phyloP scores from a whole-genome alignment of 2,113 vertebrate genomes.

The Arenaria interpres region DNA sequence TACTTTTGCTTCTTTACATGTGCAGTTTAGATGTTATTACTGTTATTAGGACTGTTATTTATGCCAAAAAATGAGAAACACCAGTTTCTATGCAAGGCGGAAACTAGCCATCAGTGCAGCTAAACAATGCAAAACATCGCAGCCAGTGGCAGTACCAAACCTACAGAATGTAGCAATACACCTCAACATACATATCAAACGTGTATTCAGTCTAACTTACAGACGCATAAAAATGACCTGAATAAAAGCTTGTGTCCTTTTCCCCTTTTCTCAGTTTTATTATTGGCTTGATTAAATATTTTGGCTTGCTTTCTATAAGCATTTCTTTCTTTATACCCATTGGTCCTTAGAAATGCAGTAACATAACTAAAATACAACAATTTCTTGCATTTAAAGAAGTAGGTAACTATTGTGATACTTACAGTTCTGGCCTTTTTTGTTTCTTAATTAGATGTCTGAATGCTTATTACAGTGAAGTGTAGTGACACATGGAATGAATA shows the following conservation, averaged over 20 bases:
- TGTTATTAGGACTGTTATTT: not conserved
- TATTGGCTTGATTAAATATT: not conserved
- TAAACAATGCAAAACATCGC: not conserved
- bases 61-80: not conserved
- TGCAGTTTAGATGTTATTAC: not conserved
- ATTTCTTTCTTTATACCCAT: not conserved
- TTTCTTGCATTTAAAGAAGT: not conserved
- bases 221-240: not conserved
- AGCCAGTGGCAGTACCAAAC: not conserved
- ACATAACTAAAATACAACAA: not conserved
- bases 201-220: not conserved
- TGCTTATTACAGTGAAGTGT: not conserved
- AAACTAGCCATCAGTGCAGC: not conserved
- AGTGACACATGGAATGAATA: not conserved
- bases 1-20: not conserved
- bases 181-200: not conserved
- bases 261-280: not conserved
- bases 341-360: not conserved
- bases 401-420: not conserved
- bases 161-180: not conserved
- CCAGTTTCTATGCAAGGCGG: not conserved
- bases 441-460: not conserved
- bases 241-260: not conserved
- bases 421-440: not conserved
- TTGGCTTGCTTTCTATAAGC: not conserved